These are phyloP conservation scores for Mimumesa dahlbomi DNA, from an alignment of 2,888 invertebrate species.

Conservation along the genomic window DNA sequence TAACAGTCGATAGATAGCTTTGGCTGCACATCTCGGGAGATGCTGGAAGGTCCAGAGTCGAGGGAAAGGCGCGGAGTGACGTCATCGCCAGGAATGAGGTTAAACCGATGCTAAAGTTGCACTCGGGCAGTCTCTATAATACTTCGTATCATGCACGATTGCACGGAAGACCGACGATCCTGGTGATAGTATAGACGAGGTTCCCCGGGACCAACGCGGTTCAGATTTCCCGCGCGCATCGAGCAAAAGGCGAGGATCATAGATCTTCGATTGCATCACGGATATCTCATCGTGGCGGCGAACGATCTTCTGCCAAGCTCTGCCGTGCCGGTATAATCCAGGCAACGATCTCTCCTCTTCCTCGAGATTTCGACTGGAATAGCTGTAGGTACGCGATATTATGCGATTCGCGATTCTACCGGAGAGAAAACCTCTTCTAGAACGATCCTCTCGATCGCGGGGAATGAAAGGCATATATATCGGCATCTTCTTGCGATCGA, in stretches of 20 bases:
- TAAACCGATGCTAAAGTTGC: slow-evolving; percentile 73
- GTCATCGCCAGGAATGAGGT: slow-evolving; percentile 77
- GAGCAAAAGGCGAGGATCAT: slow-evolving; percentile 40
- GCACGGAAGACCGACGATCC: slow-evolving; percentile 30
- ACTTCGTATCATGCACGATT: slow-evolving; percentile 31
- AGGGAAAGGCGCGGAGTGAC: slow-evolving; percentile 76
- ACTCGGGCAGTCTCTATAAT: slow-evolving; percentile 39
- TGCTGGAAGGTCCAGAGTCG: slow-evolving; percentile 71
- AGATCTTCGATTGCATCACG: slow-evolving; percentile 63
- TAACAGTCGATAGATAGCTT: slow-evolving; percentile 70
- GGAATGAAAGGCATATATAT: too few relatives aligned
- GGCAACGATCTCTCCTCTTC: slow-evolving; percentile 3
- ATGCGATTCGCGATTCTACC: slow-evolving; percentile 34
- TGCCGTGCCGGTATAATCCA: slow-evolving; percentile 29
- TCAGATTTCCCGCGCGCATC: slow-evolving; percentile 48
- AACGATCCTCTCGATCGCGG: neutral
- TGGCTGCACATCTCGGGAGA: slow-evolving; percentile 72
- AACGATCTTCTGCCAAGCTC: slow-evolving; percentile 53
- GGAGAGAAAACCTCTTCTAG: neutral
- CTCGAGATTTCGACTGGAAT: slow-evolving; percentile 27
- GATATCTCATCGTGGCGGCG: slow-evolving; percentile 22
- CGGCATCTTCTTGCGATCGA: too few relatives aligned
- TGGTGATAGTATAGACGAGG: slow-evolving; percentile 33
- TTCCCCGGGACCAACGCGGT: slow-evolving; percentile 27
- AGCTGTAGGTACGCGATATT: slow-evolving; percentile 3